Evolutionary conservation across 2,113 vertebrate species (phyloP), one percentile per base, ranked within the genome.

Genomic region (Notothenia coriiceps): DNA sequence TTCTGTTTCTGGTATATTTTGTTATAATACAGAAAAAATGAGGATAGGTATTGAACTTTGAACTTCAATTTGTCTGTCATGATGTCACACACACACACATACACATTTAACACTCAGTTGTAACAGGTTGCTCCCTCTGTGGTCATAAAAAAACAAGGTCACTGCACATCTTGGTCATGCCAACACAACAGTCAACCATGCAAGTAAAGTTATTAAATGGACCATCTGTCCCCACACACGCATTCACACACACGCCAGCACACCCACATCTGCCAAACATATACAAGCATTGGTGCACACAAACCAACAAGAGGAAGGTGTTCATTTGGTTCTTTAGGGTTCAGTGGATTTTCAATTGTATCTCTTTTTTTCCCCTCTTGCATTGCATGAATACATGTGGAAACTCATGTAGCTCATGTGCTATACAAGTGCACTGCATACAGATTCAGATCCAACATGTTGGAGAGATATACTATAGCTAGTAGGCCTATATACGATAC

Each of bases 101-200:
- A 40, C 35, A 40, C 35, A 52, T 62, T 62, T 79, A 35, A 61
- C 35, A 59, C 70, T 40, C 18, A 56, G 7, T 47, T 59, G 22
- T 78, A 83, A 77, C 71, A 82, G 80, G 80, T 80, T 80, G 61
- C 55, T 72, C 52, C 67, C 56, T 76, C 54, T 79, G 61, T 81
- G 74, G 77, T 72, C 77, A 77, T 74, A 79, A 77, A 66, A 83
- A 83, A 88, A 82, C 77, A 85, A 87, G 88, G 84, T 89, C 79
- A 71, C 17, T 29, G 71, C 49, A 78, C 61, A 83, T 85, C 70
- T 75, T 82, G 69, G 46, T 33, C 73, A 68, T 68, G 75, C 83
- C 84, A 91, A 62, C 72, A 63, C 80, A 62, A 20, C 72, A 76
- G 85, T 83, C 75, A 0, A 40, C 70, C 80, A 68, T 76, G 15